Evolutionary conservation across 1,140 invertebrate species (phyloP), one percentile per base, ranked within the genome.

Genomic region (Meloidogyne chitwoodi): DNA sequence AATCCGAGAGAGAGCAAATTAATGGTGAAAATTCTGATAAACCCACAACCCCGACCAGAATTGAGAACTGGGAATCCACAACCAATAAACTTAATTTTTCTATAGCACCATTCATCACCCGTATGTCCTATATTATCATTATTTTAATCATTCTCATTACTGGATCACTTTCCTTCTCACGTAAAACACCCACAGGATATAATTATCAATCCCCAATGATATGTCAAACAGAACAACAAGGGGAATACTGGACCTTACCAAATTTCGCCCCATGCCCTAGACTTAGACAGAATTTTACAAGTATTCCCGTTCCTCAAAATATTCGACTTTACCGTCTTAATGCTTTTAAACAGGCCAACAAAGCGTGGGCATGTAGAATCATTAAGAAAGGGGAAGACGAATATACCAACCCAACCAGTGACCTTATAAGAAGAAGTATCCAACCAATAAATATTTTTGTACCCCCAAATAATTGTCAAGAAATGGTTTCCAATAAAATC

Each of bases 291-390:
- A 10, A 27, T 12, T 26, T n/a, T 8, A 27, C 66, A 22, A 26
- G 44, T 11, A 11, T 44, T 10, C 66, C 66, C 2, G 22, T 68
- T 12, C 8, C n/a, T 6, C 66, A 68, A 29, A 22, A 34, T 8
- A 68, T 68, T 29, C 22, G 66, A 22, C 66, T 68, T 29, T 68
- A 41, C 66, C 66, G 66, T 10, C 66, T 44, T 22, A 68, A 68
- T 11, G 34, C 66, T 10, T 68, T 68, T 12, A n/a, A 68, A 14
- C 66, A 68, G 29, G 22, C 34, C 34, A 12, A 34, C 26, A 22
- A 11, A n/a, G 66, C 66, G 3, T 68, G 66, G 66, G 66, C 44
- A 19, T 68, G 66, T 22, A 68, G 26, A 31, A 29, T n/a, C n/a
- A 44, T 68, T 22, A 68, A 24, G 66, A 68, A 68, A 29, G n/a